Percentiles rank a stretch among this genome's conserved stretches.
phyloP scores from a whole-genome alignment of 2,888 invertebrate species.

The Mimumesa dahlbomi region DNA sequence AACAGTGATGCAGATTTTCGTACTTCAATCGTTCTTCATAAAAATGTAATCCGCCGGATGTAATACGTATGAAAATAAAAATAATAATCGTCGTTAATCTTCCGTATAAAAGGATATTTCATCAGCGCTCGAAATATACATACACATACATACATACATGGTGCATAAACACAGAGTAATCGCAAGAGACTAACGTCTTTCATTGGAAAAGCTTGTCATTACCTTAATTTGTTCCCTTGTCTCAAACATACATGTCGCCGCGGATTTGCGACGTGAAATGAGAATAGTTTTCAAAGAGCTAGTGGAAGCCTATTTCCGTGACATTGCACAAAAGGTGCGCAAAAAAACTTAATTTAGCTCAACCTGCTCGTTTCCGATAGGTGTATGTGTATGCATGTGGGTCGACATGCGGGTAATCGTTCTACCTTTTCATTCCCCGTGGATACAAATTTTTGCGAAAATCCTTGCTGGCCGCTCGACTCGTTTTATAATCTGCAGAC shows the following conservation, averaged over 20 bases:
- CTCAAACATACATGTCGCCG: constrained; percentile 18
- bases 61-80: neutral
- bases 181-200: too few relatives aligned
- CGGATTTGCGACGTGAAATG: constrained; percentile 20
- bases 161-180: too few relatives aligned
- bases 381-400: constrained; percentile 22
- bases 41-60: neutral
- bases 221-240: constrained; percentile 32
- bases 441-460: constrained; percentile 53
- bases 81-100: neutral
- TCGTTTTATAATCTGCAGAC: constrained; percentile 49
- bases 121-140: neutral
- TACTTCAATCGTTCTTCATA: neutral
- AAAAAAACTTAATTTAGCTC: constrained; percentile 57
- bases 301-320: constrained; percentile 35
- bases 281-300: constrained; percentile 49
- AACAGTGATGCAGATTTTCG: neutral
- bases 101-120: neutral
- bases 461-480: constrained; percentile 22
- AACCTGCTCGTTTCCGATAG: constrained; percentile 27
- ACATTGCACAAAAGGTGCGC: constrained; percentile 33
- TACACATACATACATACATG: too few relatives aligned
- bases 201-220: constrained; percentile 33
- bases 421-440: constrained; percentile 32
- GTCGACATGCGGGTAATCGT: constrained; percentile 54